These are phyloP conservation scores for Telmatochromis sp. DNA, from an alignment of 2,113 vertebrate species.

Conservation along the genomic window DNA sequence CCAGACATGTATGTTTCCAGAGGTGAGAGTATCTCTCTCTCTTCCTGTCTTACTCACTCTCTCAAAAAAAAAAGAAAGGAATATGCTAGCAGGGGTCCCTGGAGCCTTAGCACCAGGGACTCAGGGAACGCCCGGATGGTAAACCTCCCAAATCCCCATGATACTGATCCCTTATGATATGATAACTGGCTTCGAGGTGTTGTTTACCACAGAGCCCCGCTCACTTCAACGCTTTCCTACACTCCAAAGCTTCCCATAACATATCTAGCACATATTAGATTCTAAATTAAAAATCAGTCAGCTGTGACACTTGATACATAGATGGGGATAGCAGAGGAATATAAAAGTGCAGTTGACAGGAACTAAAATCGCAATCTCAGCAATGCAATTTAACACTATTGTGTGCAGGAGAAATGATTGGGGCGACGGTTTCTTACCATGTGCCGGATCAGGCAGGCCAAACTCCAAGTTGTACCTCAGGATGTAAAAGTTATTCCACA, in stretches of 20 bases:
- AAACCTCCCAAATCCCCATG: conserved; percentile 61
- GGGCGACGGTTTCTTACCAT: conserved; percentile 77
- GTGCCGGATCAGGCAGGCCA: conserved; percentile 91
- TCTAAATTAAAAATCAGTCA: conserved; percentile 73
- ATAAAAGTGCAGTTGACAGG: conserved; percentile 23
- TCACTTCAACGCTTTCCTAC: conserved; percentile 40
- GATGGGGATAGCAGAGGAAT: conserved; percentile 37
- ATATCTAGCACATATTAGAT: conserved; percentile 66
- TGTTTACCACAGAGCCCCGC: conserved; percentile 63
- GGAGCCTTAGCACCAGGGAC: conserved; percentile 39
- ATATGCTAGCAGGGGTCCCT: conserved; percentile 45
- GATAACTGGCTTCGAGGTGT: conserved; percentile 64
- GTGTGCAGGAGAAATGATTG: neutral
- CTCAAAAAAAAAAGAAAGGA: conserved; percentile 9
- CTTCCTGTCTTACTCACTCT: conserved; percentile 14
- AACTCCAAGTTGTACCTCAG: conserved; percentile 95
- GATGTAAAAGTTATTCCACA: conserved; percentile 99
- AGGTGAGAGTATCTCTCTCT: conserved; percentile 36
- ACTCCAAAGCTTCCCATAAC: conserved; percentile 56
- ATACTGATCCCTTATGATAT: conserved; percentile 67
- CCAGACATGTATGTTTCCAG: conserved; percentile 63
- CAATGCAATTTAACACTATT: conserved; percentile 9
- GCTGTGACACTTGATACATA: conserved; percentile 54
- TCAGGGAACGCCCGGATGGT: conserved; percentile 48
- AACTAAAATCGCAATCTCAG: conserved; percentile 5